Conservation (phyloP, 2,797 vertebrate genomes). For the Poecilia wingei region DNA sequence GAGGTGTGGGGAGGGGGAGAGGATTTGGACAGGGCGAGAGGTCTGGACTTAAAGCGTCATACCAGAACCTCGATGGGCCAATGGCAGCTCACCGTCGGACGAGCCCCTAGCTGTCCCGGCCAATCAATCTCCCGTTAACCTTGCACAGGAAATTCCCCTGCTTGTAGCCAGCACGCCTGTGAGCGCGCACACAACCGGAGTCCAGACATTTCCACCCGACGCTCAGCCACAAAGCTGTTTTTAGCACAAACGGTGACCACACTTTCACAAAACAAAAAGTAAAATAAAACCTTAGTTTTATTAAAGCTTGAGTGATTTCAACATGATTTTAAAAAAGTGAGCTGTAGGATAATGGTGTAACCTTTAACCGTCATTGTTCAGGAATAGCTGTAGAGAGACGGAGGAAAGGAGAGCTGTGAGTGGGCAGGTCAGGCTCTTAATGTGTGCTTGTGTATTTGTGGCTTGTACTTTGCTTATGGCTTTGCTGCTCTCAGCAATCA, state of each 20-base stretch:
- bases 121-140: slow-evolving; percentile 67
- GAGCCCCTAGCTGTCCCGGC: slow-evolving; percentile 72
- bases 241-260: slow-evolving; percentile 28
- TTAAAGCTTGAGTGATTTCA: slow-evolving; percentile 7
- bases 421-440: slow-evolving; percentile 60
- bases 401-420: slow-evolving; percentile 20
- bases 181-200: slow-evolving; percentile 21
- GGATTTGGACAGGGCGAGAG: slow-evolving; percentile 27
- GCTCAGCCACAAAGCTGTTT: slow-evolving; percentile 39
- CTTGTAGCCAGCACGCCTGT: slow-evolving; percentile 50
- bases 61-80: slow-evolving; percentile 68
- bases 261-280: background rate
- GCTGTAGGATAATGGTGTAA: slow-evolving; percentile 3
- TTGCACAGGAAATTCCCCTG: slow-evolving; percentile 78
- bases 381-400: slow-evolving; percentile 7
- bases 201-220: slow-evolving; percentile 48
- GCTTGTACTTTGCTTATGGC: slow-evolving; percentile 69
- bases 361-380: slow-evolving; percentile 24
- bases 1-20: background rate
- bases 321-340: background rate
- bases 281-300: slow-evolving; percentile 17
- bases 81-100: slow-evolving; percentile 63
- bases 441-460: slow-evolving; percentile 60
- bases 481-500: slow-evolving; percentile 76
- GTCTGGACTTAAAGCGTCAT: slow-evolving; percentile 72